A percentile compares a stretch with the other conserved stretches of the same genome.
Conservation (phyloP, 2,113 vertebrate species). For the Podilymbus podiceps region DNA sequence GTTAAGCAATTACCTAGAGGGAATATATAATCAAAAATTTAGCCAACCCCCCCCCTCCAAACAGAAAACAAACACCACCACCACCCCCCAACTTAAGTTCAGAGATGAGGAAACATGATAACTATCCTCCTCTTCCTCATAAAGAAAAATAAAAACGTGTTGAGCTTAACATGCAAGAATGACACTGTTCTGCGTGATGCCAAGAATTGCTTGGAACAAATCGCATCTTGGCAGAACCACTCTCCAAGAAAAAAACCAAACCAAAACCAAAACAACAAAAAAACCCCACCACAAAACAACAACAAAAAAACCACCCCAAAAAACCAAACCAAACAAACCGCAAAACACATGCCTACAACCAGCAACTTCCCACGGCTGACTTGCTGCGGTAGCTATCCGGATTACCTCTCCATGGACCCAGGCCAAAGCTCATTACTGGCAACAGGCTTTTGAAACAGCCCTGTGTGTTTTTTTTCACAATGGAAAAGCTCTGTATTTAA, state of each 20-base stretch:
- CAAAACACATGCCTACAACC: neutral
- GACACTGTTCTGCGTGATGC: neutral
- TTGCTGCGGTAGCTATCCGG: neutral
- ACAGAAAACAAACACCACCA: no score
- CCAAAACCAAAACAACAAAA: no score
- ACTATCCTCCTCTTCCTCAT: neutral
- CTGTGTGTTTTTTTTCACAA: neutral
- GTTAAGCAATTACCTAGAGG: neutral
- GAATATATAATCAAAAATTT: neutral
- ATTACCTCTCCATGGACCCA: neutral
- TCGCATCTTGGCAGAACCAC: neutral
- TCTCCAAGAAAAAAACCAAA: neutral
- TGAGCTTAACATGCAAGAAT: neutral
- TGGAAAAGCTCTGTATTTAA: neutral
- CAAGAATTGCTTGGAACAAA: neutral
- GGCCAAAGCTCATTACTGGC: neutral
- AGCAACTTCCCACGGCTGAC: neutral
- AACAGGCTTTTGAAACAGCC: conserved; percentile 1
- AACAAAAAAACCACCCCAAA: no score
- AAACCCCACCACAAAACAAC: no score
- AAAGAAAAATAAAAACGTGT: neutral
- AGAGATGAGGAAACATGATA: neutral
- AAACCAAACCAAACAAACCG: no score
- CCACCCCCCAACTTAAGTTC: no score
- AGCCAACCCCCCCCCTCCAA: no score